phyloP scores from a whole-genome alignment of 23 tunicate species.

The Phallusia fumigata region DNA sequence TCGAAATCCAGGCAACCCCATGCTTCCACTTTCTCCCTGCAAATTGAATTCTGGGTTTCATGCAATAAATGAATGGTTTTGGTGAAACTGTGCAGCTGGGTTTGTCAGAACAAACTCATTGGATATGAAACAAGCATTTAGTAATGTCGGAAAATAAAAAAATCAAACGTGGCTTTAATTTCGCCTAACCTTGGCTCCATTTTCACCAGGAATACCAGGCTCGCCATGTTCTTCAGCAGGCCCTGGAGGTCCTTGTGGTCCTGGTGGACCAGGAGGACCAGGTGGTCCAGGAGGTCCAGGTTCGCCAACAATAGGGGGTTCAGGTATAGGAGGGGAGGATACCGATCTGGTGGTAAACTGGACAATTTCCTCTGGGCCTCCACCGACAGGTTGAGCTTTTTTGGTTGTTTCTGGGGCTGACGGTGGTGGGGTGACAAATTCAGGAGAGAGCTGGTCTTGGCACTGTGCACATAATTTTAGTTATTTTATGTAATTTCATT shows the following conservation, averaged over 20 bases:
- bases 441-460: background rate
- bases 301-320: background rate
- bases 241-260: conserved; percentile 46
- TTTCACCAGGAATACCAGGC: conserved; percentile 29
- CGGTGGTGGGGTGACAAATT: conserved; percentile 1
- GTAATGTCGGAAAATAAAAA: too few relatives aligned
- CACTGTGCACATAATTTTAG: background rate
- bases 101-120: too few relatives aligned
- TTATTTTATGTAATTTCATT: background rate
- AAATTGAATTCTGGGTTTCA: too few relatives aligned
- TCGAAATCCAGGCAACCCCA: conserved; percentile 25
- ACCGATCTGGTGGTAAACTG: conserved; percentile 10
- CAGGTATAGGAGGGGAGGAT: conserved; percentile 3
- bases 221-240: background rate
- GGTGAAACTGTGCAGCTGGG: too few relatives aligned
- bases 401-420: background rate
- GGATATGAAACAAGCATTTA: too few relatives aligned
- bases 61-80: too few relatives aligned
- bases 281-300: conserved; percentile 60
- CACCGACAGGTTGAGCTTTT: background rate
- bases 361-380: background rate
- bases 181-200: background rate
- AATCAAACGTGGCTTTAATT: too few relatives aligned
- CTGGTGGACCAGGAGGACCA: conserved; percentile 69
- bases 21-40: conserved; percentile 25